Evolutionary conservation across 2,888 invertebrate genomes (phyloP), one percentile per base, ranked within the genome.

Genomic region (Lymantria monacha): DNA sequence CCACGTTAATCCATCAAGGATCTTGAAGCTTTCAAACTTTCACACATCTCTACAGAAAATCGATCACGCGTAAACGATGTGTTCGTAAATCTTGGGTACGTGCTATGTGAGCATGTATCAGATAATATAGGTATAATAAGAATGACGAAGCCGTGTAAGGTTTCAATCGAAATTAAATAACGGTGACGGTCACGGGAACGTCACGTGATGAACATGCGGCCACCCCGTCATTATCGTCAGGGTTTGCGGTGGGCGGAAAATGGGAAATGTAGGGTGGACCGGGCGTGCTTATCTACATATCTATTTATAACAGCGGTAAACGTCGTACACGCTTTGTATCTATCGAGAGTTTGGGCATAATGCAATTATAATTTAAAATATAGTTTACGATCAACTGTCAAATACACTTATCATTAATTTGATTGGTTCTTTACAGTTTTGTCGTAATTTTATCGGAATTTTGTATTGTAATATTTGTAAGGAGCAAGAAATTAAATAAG

Each of bases 111-210:
- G 36, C 33, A 36, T 15, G 36, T 22, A 42, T 0, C 30, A 46
- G 22, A 38, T 38, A 11, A n/a, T 9, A 41, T 15, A 41, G 12
- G 13, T 15, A 15, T 15, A 14, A 13, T 7, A 42, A 40, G 40
- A 41, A 41, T 52, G 46, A 40, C 42, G 66, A 76, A 76, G 75
- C 76, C 76, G 46, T 69, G 53, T 63, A 67, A 63, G 59, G 66
- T 38, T 59, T 54, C 65, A 61, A 67, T 68, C 66, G 61, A 66
- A 72, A 70, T 63, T 63, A 56, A 47, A 53, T 43, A 42, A 48
- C 61, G 57, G 67, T 72, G 72, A 46, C 48, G 41, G 42, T 59
- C 70, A 54, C 62, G 58, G 60, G 62, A 53, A 52, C 37, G 33
- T 13, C 52, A 56, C 68, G 69, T 60, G 69, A 48, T 46, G 42